These are phyloP conservation scores for Centroberyx gerrardi DNA, from an alignment of 2,797 vertebrate genomes.

Conservation along the genomic window DNA sequence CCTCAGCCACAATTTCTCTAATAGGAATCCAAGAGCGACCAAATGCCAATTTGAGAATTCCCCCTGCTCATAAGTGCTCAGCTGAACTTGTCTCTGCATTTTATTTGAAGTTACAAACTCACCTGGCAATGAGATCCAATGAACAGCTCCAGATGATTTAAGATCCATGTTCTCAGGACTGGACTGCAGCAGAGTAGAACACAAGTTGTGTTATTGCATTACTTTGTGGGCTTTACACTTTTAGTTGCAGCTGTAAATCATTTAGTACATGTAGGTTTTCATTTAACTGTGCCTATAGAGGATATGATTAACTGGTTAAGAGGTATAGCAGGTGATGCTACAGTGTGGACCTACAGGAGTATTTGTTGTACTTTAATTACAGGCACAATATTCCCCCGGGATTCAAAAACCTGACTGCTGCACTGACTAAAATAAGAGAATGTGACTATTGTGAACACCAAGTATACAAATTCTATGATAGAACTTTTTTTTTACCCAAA, in stretches of 20 bases:
- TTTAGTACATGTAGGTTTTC: slow-evolving; percentile 60
- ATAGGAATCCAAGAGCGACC: not conserved
- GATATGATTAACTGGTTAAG: slow-evolving; percentile 50
- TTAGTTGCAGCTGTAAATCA: slow-evolving; percentile 69
- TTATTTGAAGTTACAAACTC: slow-evolving; percentile 28
- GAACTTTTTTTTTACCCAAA: too few relatives aligned
- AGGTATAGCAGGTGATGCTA: slow-evolving; percentile 41
- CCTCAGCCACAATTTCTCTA: not conserved
- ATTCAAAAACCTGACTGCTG: not conserved
- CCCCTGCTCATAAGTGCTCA: not conserved
- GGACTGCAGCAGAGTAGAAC: slow-evolving; percentile 61
- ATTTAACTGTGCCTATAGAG: slow-evolving; percentile 12
- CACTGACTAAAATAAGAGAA: not conserved
- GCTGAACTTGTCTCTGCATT: slow-evolving; percentile 36
- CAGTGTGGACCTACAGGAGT: not conserved
- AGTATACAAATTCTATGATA: too few relatives aligned
- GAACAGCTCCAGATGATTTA: slow-evolving; percentile 63
- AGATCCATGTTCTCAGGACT: slow-evolving; percentile 52
- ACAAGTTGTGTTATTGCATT: slow-evolving; percentile 68
- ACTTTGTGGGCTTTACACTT: slow-evolving; percentile 70
- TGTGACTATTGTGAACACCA: not conserved
- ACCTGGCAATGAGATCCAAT: slow-evolving; percentile 55
- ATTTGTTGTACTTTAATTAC: slow-evolving; percentile 58
- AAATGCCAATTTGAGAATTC: slow-evolving; percentile 9
- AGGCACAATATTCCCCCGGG: not conserved